Evolutionary conservation across 2,888 invertebrate species (phyloP), one percentile per base, ranked within the genome.

Genomic region (Drosophila pseudotakahashii): DNA sequence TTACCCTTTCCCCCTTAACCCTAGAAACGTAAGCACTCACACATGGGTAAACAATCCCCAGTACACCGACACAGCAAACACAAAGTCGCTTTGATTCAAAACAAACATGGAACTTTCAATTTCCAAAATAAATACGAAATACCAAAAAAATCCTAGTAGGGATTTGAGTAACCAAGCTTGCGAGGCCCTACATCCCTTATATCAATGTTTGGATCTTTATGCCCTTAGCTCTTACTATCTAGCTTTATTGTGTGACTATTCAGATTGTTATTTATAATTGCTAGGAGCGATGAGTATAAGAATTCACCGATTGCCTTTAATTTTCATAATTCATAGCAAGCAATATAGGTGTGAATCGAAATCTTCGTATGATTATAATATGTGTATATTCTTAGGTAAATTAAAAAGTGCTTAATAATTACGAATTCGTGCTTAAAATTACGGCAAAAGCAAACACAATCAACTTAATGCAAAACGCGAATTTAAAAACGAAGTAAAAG

Each of bases 261-360:
- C 16, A 30, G 19, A 48, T 70, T 51, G 54, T 55, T 48, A 44
- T 39, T 32, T 39, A 32, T 58, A 52, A 61, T 51, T 64, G 36
- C 55, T 63, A 59, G 61, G 51, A 44, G 42, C 54, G 41, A 58
- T 41, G 53, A 19, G 51, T 55, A 73, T 34, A 14, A 52, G 52
- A 70, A 81, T 64, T 87, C 81, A 87, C 81, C 57, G 72, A 87
- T 63, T 84, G 81, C 81, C 81, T 82, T 87, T 87, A 52, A 74
- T 78, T 81, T 83, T 82, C 45, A 60, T 77, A 60, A 13, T 76
- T 70, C 53, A 76, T 51, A 45, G 59, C 44, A 68, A 58, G 50
- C 71, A 48, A 70, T 58, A 34, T 39, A 37, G 37, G 47, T 23
- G 64, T 32, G 19, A 37, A 37, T 36, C 51, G 26, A 51, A 36